phyloP scores from a whole-genome alignment of 2,888 invertebrate genomes.

The Elysia crispata region DNA sequence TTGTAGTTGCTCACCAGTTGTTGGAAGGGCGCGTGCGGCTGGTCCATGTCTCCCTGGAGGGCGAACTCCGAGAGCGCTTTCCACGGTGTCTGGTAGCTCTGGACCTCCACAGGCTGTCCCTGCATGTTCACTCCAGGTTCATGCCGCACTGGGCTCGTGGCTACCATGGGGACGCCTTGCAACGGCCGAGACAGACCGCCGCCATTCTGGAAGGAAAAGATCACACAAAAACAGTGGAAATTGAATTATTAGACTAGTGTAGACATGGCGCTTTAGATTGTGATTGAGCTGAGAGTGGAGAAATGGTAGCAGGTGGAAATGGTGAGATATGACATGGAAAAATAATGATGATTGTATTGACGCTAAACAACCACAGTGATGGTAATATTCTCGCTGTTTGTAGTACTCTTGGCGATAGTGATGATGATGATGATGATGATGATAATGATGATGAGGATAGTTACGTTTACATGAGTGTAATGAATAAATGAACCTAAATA shows the following conservation, averaged over 20 bases:
- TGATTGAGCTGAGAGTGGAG: neutral
- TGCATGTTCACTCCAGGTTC: constrained; percentile 73
- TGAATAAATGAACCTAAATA: no score
- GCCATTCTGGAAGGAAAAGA: constrained; percentile 85
- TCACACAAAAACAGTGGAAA: neutral
- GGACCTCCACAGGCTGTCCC: constrained; percentile 88
- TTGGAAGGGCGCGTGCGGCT: constrained; percentile 93
- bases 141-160: constrained; percentile 85
- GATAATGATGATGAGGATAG: constrained; percentile 10
- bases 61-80: constrained; percentile 97
- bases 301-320: neutral
- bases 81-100: constrained; percentile 95
- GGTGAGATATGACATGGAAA: no score
- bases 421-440: constrained; percentile 30
- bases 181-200: constrained; percentile 85
- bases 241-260: neutral
- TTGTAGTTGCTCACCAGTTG: constrained; percentile 87
- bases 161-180: constrained; percentile 98
- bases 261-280: neutral
- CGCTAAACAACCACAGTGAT: no score
- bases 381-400: no score
- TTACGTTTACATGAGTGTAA: neutral
- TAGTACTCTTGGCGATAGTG: constrained; percentile 1
- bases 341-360: no score
- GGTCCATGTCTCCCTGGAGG: constrained; percentile 93